Percentiles rank a stretch among this genome's conserved stretches.
These are phyloP conservation scores for Enoplosus armatus DNA, from an alignment of 2,797 vertebrate genomes.

Conservation along the genomic window DNA sequence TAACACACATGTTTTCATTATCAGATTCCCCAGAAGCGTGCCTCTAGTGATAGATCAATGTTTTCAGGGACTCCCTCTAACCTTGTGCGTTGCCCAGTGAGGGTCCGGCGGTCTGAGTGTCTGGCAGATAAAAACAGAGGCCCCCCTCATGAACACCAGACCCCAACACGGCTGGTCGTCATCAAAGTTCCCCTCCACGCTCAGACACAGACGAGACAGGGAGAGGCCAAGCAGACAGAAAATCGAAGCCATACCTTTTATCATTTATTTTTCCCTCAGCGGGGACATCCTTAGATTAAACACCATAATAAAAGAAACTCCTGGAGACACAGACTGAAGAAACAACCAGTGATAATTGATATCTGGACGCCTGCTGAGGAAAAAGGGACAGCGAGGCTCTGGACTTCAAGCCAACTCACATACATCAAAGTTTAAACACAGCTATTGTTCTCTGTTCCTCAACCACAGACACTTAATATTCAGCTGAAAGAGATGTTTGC, in stretches of 20 bases:
- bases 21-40: conserved; percentile 15
- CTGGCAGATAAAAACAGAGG: conserved; percentile 46
- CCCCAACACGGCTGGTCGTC: conserved; percentile 20
- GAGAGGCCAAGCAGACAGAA: conserved; percentile 26
- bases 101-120: conserved; percentile 28
- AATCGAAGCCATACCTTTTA: conserved; percentile 35
- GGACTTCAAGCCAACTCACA: conserved; percentile 16
- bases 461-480: conserved; percentile 21
- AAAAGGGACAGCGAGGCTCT: background rate
- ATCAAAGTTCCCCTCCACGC: conserved; percentile 49
- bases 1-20: background rate
- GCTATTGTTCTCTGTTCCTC: conserved; percentile 25
- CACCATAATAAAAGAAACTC: conserved; percentile 28
- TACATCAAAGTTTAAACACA: conserved; percentile 8
- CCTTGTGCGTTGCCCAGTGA: conserved; percentile 2
- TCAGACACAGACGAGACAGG: conserved; percentile 42
- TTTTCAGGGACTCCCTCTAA: conserved; percentile 43
- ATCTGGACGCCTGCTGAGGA: conserved; percentile 55
- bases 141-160: conserved; percentile 46
- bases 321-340: conserved; percentile 33
- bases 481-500: conserved; percentile 32
- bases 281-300: conserved; percentile 47
- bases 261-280: conserved; percentile 54
- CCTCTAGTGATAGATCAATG: conserved; percentile 34
- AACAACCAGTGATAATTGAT: conserved; percentile 43